A percentile compares a stretch with the other conserved stretches of the same genome.
Evolutionary conservation across 2,113 vertebrate genomes (phyloP).

Genomic region (Myocastor coypus): DNA sequence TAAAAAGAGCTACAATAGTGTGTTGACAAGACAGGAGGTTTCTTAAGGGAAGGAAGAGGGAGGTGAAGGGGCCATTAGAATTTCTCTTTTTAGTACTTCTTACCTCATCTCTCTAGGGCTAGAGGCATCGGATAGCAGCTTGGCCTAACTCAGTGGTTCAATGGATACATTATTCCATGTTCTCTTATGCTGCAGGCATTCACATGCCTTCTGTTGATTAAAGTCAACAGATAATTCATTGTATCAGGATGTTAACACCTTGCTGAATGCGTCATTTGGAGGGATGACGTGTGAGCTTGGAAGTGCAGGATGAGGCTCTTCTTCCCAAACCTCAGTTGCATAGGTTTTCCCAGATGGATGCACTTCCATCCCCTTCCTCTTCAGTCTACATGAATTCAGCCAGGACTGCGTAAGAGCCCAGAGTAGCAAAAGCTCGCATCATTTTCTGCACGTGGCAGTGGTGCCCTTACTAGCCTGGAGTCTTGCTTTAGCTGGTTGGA

Average conservation of each 20-base stretch:
- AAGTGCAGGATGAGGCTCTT: neutral
- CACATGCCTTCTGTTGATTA: neutral
- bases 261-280: fast-evolving
- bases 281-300: neutral
- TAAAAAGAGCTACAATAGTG: neutral
- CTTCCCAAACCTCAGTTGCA: neutral
- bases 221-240: neutral
- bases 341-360: neutral
- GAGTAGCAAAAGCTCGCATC: neutral
- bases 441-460: neutral
- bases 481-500: neutral
- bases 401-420: neutral
- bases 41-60: neutral
- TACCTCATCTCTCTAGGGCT: neutral
- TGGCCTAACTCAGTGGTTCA: neutral
- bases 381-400: neutral
- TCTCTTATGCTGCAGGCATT: neutral
- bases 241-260: neutral
- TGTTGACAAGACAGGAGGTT: neutral
- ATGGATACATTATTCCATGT: fast-evolving
- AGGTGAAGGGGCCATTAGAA: neutral
- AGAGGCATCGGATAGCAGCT: neutral
- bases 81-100: neutral
- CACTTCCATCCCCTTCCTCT: neutral
- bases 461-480: neutral